Base-by-base conservation (phyloP, 2,113 vertebrate genomes). In the Peromyscus maniculatus region DNA sequence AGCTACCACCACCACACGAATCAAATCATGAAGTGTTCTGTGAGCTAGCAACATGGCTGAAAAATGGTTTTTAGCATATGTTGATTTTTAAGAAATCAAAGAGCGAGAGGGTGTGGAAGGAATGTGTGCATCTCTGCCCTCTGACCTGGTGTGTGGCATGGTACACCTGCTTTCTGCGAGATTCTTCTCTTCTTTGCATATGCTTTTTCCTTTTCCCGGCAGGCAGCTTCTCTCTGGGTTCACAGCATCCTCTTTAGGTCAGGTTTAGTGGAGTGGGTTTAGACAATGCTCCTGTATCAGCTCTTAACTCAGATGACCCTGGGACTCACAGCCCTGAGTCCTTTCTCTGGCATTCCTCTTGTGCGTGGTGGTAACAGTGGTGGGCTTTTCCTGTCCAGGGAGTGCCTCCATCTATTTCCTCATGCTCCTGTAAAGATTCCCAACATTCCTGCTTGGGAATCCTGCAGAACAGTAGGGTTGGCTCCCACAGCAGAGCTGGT, bases 91-190 rank as follows among this genome's bases (percentile, higher is more conserved):
- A 72, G 49, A 39, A 74, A 17, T 67, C 6, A 4, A 16, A 31
- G 52, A 39, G 6, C 12, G 22, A 43, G 12, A 17, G 7, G 2
- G 15, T 43, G 82, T 64, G 82, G 24, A 64, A 15, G 82, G 17
- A 26, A 1, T 43, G 13, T n/a, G 36, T 12, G 5, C 16, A 10
- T 46, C 26, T 33, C 43, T 43, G 19, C 46, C 57, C 46, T 64
- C 55, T 62, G 10, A 1, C 49, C 80, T 9, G 4, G 62, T 87
- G 11, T 98, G 98, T 99, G 98, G 98, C 97, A 99, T 97, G 98
- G 99, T 99, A 97, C 95, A 91, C 98, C 99, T 97, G 99, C 99
- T 5, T 99, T 99, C 99, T 98, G 98, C 98, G 93, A 98, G 96
- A 98, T 98, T 88, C 97, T 96, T 89, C 99, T 99, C 98, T 98